phyloP scores from a whole-genome alignment of 64 coral and sea anemone genomes.

The Trachythela sp. region DNA sequence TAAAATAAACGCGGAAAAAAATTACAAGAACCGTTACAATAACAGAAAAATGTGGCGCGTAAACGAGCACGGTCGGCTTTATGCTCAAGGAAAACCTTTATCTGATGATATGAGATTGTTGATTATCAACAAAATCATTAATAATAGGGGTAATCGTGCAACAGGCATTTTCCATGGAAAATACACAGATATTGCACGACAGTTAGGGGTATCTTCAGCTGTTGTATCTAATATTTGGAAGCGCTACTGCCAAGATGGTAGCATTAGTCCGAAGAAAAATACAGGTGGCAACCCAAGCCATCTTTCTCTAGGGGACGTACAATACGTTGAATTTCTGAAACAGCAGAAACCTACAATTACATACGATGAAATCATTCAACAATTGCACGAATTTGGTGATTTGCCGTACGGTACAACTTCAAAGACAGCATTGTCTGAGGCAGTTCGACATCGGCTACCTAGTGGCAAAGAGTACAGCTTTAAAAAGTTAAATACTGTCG shows the following conservation, averaged over 20 bases:
- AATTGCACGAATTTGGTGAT: background rate
- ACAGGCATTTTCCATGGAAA: background rate
- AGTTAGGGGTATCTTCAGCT: background rate
- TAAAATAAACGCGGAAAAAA: too few relatives aligned
- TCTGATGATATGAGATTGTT: background rate
- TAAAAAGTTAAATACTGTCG: too few relatives aligned
- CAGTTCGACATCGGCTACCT: background rate
- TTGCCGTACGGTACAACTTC: too few relatives aligned
- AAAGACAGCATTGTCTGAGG: background rate
- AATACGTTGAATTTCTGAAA: background rate
- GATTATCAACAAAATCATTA: background rate
- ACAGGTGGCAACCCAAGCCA: background rate
- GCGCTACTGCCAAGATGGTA: background rate
- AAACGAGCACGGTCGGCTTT: background rate
- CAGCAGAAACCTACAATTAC: background rate
- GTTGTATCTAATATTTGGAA: conserved; percentile 2
- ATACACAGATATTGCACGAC: background rate
- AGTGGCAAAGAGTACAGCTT: background rate
- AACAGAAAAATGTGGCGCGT: conserved; percentile 1
- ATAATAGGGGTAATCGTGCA: background rate
- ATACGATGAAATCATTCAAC: background rate
- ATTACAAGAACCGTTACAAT: too few relatives aligned
- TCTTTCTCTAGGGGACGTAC: background rate
- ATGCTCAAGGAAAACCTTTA: background rate
- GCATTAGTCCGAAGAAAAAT: background rate